Base-by-base conservation (phyloP, 2,797 vertebrate species). In the Bufotes viridis region DNA sequence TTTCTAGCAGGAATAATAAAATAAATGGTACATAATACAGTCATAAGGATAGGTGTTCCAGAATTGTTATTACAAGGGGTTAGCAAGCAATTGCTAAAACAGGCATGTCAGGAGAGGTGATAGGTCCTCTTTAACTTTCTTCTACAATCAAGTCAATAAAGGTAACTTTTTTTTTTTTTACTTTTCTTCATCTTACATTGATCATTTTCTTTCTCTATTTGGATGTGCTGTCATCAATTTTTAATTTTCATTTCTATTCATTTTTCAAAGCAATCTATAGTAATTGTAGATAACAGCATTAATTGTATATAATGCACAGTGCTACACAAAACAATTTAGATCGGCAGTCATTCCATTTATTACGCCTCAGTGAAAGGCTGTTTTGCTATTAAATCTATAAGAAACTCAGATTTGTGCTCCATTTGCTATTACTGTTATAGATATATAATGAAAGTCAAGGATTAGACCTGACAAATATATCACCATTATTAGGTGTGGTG, bases 371-470 rank as follows among this genome's bases (percentile, higher is more conserved):
- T 22, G 18, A 74, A 22, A 20, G 34, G 8, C 10, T 22, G 17
- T 74, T 74, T 49, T 78, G 51, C 51, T 57, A 14, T 24, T 57
- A 57, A 57, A 76, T n/a, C 70, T 74, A 9, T 53, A 53, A 24
- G 22, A 78, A 78, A 55, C 75, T 53, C n/a, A 20, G n/a, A 72
- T 55, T 78, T 53, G 75, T 79, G 53, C 24, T 57, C 78, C n/a
- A 55, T 78, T 78, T 78, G 53, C 74, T 42, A 24, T 57, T 24
- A 24, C 15, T 79, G 14, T 29, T 18, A 58, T 20, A 79, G 24
- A 60, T 7, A 55, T 29, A 60, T 79, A 79, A 79, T 60, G 55
- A 79, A 60, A 79, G 78, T 79, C 78, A 60, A 57, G 78, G 55
- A 58, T 26, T 34, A 7, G 24, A 34, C 78, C 78, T 79, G 78